Percentiles rank a stretch among this genome's conserved stretches.
Evolutionary conservation across 2,888 invertebrate genomes (phyloP).

Genomic region (Rotaria macrura): DNA sequence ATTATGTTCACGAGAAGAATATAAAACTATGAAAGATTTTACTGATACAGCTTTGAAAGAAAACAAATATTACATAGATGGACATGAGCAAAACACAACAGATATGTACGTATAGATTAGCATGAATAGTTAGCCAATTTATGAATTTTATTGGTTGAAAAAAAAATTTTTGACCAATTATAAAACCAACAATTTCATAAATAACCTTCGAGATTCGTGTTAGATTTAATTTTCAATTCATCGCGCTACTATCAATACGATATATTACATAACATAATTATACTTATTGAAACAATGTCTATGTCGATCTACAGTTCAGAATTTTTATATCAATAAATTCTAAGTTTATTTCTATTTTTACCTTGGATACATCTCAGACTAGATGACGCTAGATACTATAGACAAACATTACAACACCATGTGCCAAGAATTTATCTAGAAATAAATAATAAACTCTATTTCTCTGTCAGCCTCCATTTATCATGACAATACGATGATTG

Average conservation of each 20-base stretch:
- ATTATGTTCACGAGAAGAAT: too few species aligned
- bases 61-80: not conserved
- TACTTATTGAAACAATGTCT: not conserved
- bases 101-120: not conserved
- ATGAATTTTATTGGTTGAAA: not conserved
- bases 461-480: too few species aligned
- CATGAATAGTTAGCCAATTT: not conserved
- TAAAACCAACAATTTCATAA: not conserved
- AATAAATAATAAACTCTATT: too few species aligned
- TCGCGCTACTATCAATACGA: not conserved
- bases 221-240: not conserved
- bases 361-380: not conserved
- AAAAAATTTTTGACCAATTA: not conserved
- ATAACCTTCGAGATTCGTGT: not conserved
- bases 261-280: not conserved
- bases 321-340: not conserved
- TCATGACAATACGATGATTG: too few species aligned
- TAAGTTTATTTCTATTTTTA: not conserved
- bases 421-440: too few species aligned
- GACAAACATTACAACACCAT: too few species aligned
- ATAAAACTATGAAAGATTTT: not conserved
- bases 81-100: not conserved
- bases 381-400: not conserved
- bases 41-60: not conserved
- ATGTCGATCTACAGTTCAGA: not conserved